Base-by-base conservation (phyloP, 2,113 vertebrate species). In the Polyodon spathula region DNA sequence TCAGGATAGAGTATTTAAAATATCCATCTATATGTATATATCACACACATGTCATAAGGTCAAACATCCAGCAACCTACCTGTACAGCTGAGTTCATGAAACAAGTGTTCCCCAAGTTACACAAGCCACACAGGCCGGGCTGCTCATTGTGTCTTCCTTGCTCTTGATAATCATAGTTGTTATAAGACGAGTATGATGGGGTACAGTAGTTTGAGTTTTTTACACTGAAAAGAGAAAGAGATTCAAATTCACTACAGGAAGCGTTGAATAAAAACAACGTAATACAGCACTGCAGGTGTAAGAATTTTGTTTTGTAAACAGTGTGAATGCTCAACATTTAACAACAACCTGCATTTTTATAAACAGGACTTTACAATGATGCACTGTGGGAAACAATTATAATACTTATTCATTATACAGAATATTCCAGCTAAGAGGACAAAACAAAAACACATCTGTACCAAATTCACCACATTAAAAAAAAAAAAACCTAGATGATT, bases 71-170 rank as follows among this genome's bases (percentile, higher is more conserved):
- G 27, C 51, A 52, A 78, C 77, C 16, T 92, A 99, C 96, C 93
- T 99, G 96, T 81, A 95, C 93, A 70, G 96, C 96, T 68, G 96
- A 99, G 78, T 98, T 99, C 95, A 99, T 99, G 84, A 99, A 99
- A 85, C 95, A 99, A 1, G 96, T 99, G 86, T 99, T 99, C 54
- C 95, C 96, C 84, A 99, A 87, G 78, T 99, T 99, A 78, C 95
- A 97, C 51, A 99, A 84, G 69, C 96, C 96, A 81, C 96, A 97
- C 6, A 97, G 89, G 67, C 96, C 95, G 6, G 91, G 87, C 61
- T 91, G 93, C 71, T 97, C 94, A 65, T 87, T 92, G 73, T 90
- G 92, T 74, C 92, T 85, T 84, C 90, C 86, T 85, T 92, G 92
- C 75, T 96, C 96, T 52, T 91, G 86, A 80, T 93, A 93, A 81